A percentile compares a stretch with the other conserved stretches of the same genome.
Conservation (phyloP, 2,888 invertebrate genomes). For the Drosophila bunnanda region DNA sequence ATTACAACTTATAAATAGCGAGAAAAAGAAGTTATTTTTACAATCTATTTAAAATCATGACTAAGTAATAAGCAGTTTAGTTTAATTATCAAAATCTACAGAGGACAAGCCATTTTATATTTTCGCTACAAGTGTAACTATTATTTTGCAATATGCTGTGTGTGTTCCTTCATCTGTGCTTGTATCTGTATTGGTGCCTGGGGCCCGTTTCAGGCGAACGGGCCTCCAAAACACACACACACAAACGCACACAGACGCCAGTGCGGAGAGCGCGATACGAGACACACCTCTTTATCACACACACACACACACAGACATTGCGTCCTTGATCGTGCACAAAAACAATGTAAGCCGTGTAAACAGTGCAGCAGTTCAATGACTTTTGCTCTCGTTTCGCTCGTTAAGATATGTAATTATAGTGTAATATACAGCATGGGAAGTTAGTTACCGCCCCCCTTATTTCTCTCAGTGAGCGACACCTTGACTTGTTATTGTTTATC, state of each 20-base stretch:
- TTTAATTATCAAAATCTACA: not conserved
- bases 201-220: constrained; percentile 63
- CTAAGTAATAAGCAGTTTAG: not conserved
- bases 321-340: constrained; percentile 46
- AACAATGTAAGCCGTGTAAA: constrained; percentile 22
- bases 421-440: constrained; percentile 1
- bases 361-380: constrained; percentile 31
- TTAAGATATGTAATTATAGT: constrained; percentile 10
- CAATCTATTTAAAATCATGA: not conserved
- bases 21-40: not conserved
- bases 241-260: constrained; percentile 5
- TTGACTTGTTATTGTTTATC: constrained; percentile 23
- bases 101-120: not conserved
- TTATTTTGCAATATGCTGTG: constrained; percentile 22
- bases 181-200: constrained; percentile 10
- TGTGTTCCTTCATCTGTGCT: constrained; percentile 22
- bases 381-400: constrained; percentile 31
- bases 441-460: not conserved
- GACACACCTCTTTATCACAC: constrained; percentile 39
- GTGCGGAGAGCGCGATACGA: constrained; percentile 23
- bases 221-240: constrained; percentile 59
- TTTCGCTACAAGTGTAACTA: constrained; percentile 6
- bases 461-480: constrained; percentile 17
- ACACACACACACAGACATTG: constrained; percentile 18
- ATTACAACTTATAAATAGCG: not conserved